Conservation (phyloP, 1,140 invertebrate species). For the Lordiphosa clarofinis region DNA sequence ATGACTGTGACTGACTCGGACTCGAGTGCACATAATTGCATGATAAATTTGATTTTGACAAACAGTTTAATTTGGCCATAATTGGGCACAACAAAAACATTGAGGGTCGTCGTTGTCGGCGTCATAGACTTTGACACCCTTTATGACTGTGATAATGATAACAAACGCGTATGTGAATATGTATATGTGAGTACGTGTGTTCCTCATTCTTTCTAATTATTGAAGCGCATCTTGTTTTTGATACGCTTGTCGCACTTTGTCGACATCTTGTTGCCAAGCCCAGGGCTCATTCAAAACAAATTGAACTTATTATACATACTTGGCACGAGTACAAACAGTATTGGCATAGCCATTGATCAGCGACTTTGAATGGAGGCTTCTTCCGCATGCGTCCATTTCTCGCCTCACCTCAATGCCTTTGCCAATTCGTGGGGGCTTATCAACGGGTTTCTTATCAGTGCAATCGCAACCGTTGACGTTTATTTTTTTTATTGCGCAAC, state of each 20-base stretch:
- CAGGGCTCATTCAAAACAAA: slow-evolving; percentile 26
- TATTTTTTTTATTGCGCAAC: slow-evolving; percentile 25
- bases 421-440: slow-evolving; percentile 12
- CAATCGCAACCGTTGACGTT: slow-evolving; percentile 25
- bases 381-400: slow-evolving; percentile 6
- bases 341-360: slow-evolving; percentile 30
- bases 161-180: background rate
- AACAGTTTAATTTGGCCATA: slow-evolving; percentile 29
- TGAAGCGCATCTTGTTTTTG: slow-evolving; percentile 25
- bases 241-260: slow-evolving; percentile 23
- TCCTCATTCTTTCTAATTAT: slow-evolving; percentile 7
- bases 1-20: background rate
- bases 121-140: slow-evolving; percentile 26
- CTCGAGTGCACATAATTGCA: background rate
- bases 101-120: background rate
- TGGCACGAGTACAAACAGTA: slow-evolving; percentile 10
- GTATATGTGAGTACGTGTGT: background rate
- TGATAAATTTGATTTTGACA: slow-evolving; percentile 8
- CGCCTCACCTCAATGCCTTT: background rate
- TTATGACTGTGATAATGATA: slow-evolving; percentile 33
- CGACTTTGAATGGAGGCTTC: slow-evolving; percentile 12
- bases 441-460: slow-evolving; percentile 35
- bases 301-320: slow-evolving; percentile 57
- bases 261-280: slow-evolving; percentile 27
- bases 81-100: slow-evolving; percentile 10